These are phyloP conservation scores for Agonopterix heracliana DNA, from an alignment of 2,888 invertebrate genomes.

Conservation along the genomic window DNA sequence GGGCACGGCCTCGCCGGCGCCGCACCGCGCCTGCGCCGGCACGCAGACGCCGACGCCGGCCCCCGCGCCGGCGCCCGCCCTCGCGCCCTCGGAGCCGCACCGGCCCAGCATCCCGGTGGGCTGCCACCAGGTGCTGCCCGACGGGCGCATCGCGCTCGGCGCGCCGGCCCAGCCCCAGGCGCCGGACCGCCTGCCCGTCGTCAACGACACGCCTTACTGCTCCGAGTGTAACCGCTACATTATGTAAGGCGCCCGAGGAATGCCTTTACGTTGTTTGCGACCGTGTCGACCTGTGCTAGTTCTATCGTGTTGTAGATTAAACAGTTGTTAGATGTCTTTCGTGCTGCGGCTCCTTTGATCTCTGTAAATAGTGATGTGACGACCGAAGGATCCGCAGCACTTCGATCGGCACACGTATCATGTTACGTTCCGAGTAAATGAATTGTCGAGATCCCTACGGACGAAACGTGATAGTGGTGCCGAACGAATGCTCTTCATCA, in stretches of 20 bases:
- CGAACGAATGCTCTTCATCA: constrained; percentile 21
- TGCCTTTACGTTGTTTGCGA: constrained; percentile 71
- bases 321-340: constrained; percentile 38
- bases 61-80: constrained; percentile 33
- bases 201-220: constrained; percentile 81
- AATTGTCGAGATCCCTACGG: not conserved
- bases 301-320: constrained; percentile 48
- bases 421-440: constrained; percentile 7
- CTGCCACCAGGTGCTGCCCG: constrained; percentile 69
- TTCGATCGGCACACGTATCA: constrained; percentile 28
- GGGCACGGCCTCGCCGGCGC: constrained; percentile 50
- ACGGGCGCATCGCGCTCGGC: constrained; percentile 69
- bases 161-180: constrained; percentile 43
- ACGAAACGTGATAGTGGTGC: constrained; percentile 30
- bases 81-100: constrained; percentile 51
- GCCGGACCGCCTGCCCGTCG: constrained; percentile 53
- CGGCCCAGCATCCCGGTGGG: constrained; percentile 73
- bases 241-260: constrained; percentile 83
- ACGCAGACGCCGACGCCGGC: constrained; percentile 42
- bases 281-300: constrained; percentile 72
- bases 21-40: constrained; percentile 57
- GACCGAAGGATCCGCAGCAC: constrained; percentile 26
- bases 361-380: constrained; percentile 15
- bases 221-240: constrained; percentile 91
- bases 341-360: constrained; percentile 31